Evolutionary conservation across 2,797 vertebrate genomes (phyloP), one percentile per base, ranked within the genome.

Genomic region (Parotocinclus haroldoi): DNA sequence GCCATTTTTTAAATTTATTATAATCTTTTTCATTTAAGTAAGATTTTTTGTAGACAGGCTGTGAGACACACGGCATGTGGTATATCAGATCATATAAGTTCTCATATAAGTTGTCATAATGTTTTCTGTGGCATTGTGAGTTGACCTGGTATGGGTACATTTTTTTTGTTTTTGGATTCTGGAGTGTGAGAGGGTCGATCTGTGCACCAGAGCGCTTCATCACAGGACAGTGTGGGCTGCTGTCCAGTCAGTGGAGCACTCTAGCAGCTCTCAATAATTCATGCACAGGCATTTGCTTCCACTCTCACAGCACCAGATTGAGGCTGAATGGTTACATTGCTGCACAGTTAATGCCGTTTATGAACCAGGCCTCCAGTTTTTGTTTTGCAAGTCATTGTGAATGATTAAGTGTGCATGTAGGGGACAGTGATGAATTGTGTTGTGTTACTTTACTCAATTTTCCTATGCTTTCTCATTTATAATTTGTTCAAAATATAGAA

Each of bases 341-440:
- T 88, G 83, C 80, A 88, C 86, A 81, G 78, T 81, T 86, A 86
- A 86, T 85, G 76, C 46, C 81, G 82, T 86, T 72, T 69, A 59
- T 64, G 66, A 73, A 63, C 27, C 61, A 54, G 40, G 16, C 57
- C 27, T 53, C 53, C 36, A 50, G 59, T 49, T 49, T 10, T 45
- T 17, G 2, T 2, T 27, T 2, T 63, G 66, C 44, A 27, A 55
- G n/a, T 54, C 8, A 56, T 5, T 48, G 49, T 51, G 9, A 8
- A 13, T 58, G 46, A 52, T 4, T 36, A 9, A 52, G 13, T 39
- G 40, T 40, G 42, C 60, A n/a, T 56, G n/a, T 63, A n/a, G 40
- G 53, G 53, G 63, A 63, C 14, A 62, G 9, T 58, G 48, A 49
- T 44, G 52, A 67, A 51, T 50, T 12, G 49, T 49, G 54, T 36